Evolutionary conservation across 2,888 invertebrate species (phyloP).

Genomic region (Ellobium chinense): DNA sequence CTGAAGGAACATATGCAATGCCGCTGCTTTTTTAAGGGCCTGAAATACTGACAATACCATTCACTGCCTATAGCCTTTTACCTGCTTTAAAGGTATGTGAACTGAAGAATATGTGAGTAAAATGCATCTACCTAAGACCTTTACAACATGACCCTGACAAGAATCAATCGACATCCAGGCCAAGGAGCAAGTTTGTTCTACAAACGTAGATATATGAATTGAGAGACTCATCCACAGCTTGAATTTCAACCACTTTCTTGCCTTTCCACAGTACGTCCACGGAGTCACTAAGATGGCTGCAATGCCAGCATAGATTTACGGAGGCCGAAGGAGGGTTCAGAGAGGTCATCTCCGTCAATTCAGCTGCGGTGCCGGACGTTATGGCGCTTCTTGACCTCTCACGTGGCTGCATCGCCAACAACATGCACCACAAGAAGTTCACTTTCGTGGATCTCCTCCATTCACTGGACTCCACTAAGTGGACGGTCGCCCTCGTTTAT

Average conservation of each 20-base stretch:
- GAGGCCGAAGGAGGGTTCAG: constrained; percentile 63
- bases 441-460: constrained; percentile 65
- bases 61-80: too few species aligned
- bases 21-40: too few species aligned
- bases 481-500: constrained; percentile 61
- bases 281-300: constrained; percentile 70
- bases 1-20: too few species aligned
- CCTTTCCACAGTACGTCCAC: constrained; percentile 58
- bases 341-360: constrained; percentile 68
- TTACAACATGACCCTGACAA: too few species aligned
- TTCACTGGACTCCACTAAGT: constrained; percentile 58
- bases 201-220: too few species aligned
- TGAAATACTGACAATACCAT: too few species aligned
- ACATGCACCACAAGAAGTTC: constrained; percentile 67
- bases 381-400: constrained; percentile 65
- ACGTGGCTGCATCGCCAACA: constrained; percentile 61
- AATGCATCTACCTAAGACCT: too few species aligned
- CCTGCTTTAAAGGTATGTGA: too few species aligned
- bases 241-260: neutral
- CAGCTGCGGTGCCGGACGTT: constrained; percentile 61
- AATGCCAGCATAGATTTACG: constrained; percentile 64
- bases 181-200: too few species aligned
- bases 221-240: neutral
- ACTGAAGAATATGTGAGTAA: too few species aligned
- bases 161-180: too few species aligned